Percentiles rank a stretch among this genome's conserved stretches.
phyloP scores from a whole-genome alignment of 2,888 invertebrate genomes.

The Romanomermis culicivorax region DNA sequence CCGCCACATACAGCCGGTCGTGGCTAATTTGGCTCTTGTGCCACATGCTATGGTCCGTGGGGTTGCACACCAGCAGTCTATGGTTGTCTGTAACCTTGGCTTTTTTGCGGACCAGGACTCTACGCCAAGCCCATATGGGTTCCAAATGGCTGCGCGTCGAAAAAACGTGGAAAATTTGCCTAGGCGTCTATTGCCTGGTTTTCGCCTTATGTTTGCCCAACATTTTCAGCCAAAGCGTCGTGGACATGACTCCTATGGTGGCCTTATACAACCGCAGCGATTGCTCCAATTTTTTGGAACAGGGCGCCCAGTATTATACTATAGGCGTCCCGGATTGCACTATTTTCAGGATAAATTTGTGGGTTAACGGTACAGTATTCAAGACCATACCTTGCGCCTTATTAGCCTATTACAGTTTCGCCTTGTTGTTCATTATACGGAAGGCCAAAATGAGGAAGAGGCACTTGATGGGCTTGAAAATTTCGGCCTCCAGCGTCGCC shows the following conservation, averaged over 20 bases:
- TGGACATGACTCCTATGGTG: neutral
- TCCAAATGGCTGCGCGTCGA: conserved; percentile 21
- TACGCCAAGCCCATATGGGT: conserved; percentile 18
- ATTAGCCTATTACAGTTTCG: conserved; percentile 19
- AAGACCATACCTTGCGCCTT: conserved; percentile 21
- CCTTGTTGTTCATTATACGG: conserved; percentile 17
- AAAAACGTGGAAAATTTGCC: conserved; percentile 20
- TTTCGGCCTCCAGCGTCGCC: too few relatives aligned
- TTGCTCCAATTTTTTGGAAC: neutral
- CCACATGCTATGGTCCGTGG: conserved; percentile 22
- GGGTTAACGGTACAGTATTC: conserved; percentile 24
- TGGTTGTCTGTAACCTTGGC: conserved; percentile 26
- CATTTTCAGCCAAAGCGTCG: conserved; percentile 23
- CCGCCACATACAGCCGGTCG: conserved; percentile 18
- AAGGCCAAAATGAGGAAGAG: conserved; percentile 19
- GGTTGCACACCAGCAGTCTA: conserved; percentile 23
- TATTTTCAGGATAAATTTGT: conserved; percentile 23
- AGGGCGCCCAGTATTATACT: neutral
- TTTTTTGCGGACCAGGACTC: conserved; percentile 23
- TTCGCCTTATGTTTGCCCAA: conserved; percentile 21
- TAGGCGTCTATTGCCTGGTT: conserved; percentile 18
- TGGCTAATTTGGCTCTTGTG: conserved; percentile 23
- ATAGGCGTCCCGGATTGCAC: conserved; percentile 14
- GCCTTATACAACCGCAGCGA: neutral
- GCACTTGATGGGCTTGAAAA: conserved; percentile 20